phyloP scores from a whole-genome alignment of 1,140 invertebrate genomes.

The Tetragonula clypearis region DNA sequence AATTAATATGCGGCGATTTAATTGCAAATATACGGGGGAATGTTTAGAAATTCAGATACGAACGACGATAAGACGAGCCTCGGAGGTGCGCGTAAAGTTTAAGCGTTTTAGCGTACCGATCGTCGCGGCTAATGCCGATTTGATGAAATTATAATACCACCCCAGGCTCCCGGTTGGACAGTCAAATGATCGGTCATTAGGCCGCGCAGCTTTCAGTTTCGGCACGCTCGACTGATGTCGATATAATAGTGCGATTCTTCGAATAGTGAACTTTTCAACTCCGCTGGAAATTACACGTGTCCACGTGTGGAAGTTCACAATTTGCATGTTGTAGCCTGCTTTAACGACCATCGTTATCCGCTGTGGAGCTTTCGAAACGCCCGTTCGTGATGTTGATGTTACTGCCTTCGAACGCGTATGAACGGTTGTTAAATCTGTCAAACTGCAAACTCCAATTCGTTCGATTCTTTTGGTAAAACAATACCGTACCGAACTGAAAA shows the following conservation, averaged over 20 bases:
- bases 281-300: constrained; percentile 28
- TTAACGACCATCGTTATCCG: constrained; percentile 36
- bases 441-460: not conserved
- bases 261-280: constrained; percentile 49
- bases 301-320: not conserved
- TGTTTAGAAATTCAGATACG: not conserved
- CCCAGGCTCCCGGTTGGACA: constrained; percentile 20
- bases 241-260: constrained; percentile 73
- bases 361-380: not conserved
- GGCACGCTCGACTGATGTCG: constrained; percentile 63
- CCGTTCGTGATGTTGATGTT: not conserved
- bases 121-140: constrained; percentile 59
- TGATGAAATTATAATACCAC: constrained; percentile 75
- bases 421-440: not conserved
- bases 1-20: not conserved
- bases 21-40: not conserved
- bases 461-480: not conserved
- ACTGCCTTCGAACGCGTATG: not conserved
- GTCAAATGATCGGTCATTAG: constrained; percentile 64
- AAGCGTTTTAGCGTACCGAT: constrained; percentile 31
- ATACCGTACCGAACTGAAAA: not conserved
- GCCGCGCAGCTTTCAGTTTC: constrained; percentile 7
- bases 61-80: constrained; percentile 19
- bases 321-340: not conserved
- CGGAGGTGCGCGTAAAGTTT: not conserved